Conservation (phyloP, 1,140 invertebrate genomes). For the Charaxes varanes region DNA sequence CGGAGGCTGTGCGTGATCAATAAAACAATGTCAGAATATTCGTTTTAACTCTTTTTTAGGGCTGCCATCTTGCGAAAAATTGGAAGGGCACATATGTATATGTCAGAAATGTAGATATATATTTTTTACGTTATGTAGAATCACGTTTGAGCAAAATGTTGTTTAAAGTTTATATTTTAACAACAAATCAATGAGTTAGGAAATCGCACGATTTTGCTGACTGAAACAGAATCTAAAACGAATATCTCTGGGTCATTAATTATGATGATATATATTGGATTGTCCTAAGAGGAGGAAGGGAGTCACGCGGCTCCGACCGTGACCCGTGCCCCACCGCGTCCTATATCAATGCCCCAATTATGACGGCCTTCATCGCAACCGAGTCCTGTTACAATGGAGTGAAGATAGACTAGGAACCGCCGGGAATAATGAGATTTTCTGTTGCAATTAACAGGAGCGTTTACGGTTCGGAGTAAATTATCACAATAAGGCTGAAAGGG, state of each 20-base stretch:
- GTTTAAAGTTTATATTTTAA: no score
- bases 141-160: no score
- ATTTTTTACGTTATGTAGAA: no score
- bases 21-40: constrained; percentile 17
- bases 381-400: constrained; percentile 31
- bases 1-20: constrained; percentile 24
- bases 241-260: no score
- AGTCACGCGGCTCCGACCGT: constrained; percentile 40
- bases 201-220: no score
- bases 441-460: neutral
- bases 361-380: constrained; percentile 36
- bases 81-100: no score
- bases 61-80: constrained; percentile 11
- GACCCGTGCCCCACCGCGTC: constrained; percentile 36
- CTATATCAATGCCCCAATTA: constrained; percentile 61
- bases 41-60: constrained; percentile 8
- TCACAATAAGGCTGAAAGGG: no score
- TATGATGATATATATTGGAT: no score
- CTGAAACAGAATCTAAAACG: no score
- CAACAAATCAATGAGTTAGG: no score
- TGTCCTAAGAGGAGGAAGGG: constrained; percentile 17
- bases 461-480: no score
- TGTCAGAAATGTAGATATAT: no score
- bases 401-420: constrained; percentile 2
- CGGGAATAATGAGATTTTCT: neutral